A percentile compares a stretch with the other conserved stretches of the same genome.
Evolutionary conservation across 2,797 vertebrate species (phyloP).

Genomic region (Scarus forsteni): DNA sequence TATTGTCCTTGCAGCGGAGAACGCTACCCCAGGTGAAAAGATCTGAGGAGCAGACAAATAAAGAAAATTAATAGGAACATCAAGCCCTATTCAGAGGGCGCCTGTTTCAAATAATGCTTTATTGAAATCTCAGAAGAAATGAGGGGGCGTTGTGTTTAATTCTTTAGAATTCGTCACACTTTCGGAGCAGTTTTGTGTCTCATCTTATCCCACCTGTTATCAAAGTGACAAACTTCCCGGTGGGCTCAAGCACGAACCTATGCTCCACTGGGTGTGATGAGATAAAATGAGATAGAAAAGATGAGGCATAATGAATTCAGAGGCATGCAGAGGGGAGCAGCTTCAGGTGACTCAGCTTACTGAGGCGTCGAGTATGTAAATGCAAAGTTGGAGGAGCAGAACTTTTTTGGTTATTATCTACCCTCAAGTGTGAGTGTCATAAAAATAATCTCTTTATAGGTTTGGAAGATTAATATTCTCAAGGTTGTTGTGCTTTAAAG

Average conservation of each 20-base stretch:
- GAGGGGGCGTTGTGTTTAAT: background rate
- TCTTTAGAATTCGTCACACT: conserved; percentile 14
- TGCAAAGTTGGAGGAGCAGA: conserved; percentile 16
- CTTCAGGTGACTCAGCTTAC: conserved; percentile 43
- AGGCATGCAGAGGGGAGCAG: conserved; percentile 13
- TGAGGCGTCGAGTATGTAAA: conserved; percentile 12
- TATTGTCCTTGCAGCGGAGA: conserved; percentile 52
- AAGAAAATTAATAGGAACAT: conserved; percentile 57
- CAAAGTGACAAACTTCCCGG: conserved; percentile 46
- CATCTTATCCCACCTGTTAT: conserved; percentile 53
- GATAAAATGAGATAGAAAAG: conserved; percentile 46
- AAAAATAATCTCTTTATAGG: conserved; percentile 1
- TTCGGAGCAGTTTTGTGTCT: conserved; percentile 6
- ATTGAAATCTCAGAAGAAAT: conserved; percentile 30
- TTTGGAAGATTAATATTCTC: background rate
- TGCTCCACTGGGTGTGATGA: conserved; percentile 33
- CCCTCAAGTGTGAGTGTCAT: conserved; percentile 4
- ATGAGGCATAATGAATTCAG: conserved; percentile 32
- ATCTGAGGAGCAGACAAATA: conserved; percentile 52
- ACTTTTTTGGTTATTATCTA: background rate
- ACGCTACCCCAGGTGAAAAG: conserved; percentile 58
- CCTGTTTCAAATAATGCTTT: conserved; percentile 32
- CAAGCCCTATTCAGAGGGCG: background rate
- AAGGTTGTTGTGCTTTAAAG: background rate
- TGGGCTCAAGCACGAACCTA: conserved; percentile 13